A percentile compares a stretch with the other conserved stretches of the same genome.
phyloP scores from a whole-genome alignment of 64 coral and sea anemone genomes.

The Platygyra sinensis region DNA sequence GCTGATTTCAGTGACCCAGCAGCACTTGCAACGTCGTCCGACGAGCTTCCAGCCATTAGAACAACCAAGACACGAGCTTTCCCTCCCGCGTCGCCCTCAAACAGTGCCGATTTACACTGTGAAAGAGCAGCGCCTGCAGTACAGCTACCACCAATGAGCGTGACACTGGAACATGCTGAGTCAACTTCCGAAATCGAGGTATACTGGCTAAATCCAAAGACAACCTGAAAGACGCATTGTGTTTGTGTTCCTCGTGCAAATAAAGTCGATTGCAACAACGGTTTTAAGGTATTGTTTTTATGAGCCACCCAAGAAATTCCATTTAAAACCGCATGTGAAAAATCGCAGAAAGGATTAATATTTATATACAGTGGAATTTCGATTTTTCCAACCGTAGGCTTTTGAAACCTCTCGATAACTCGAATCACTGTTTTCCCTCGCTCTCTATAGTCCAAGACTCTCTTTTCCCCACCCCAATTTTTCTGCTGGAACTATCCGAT shows the following conservation, averaged over 20 bases:
- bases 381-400: too few species aligned
- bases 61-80: slow-evolving; percentile 41
- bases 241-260: not conserved
- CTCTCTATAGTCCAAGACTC: too few species aligned
- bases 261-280: too few species aligned
- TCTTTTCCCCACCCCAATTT: too few species aligned
- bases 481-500: too few species aligned
- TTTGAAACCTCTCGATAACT: too few species aligned
- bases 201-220: slow-evolving; percentile 79
- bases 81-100: slow-evolving; percentile 10
- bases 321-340: too few species aligned
- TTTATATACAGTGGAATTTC: too few species aligned
- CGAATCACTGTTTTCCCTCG: too few species aligned
- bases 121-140: slow-evolving; percentile 59
- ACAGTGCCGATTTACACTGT: slow-evolving; percentile 49
- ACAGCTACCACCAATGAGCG: slow-evolving; percentile 52
- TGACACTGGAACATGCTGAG: not conserved
- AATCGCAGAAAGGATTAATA: too few species aligned
- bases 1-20: slow-evolving; percentile 41
- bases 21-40: slow-evolving; percentile 40
- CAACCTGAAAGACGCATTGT: not conserved
- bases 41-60: slow-evolving; percentile 69
- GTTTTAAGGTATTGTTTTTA: too few species aligned
- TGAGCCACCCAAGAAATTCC: too few species aligned
- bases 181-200: slow-evolving; percentile 65